These are phyloP conservation scores for Zosterops lateralis DNA, from an alignment of 2,113 vertebrate species.

Conservation along the genomic window DNA sequence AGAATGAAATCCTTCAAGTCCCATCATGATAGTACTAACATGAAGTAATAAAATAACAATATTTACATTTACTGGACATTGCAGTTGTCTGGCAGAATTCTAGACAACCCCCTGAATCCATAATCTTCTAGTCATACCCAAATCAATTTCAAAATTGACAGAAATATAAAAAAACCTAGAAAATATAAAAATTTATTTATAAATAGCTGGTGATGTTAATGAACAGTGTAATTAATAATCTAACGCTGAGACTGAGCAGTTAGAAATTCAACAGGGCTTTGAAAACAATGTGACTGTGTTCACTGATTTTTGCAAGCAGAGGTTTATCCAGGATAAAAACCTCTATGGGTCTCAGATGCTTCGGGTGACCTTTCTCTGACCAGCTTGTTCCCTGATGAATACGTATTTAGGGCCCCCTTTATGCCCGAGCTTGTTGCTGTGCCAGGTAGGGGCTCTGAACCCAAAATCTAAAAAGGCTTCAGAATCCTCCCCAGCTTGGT, in stretches of 20 bases:
- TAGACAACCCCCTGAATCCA: not conserved
- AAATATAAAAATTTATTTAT: not conserved
- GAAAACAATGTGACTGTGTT: not conserved
- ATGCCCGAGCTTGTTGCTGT: not conserved
- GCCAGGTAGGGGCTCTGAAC: not conserved
- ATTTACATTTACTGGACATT: not conserved
- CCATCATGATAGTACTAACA: not conserved
- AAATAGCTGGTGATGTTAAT: not conserved
- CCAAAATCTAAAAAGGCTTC: not conserved
- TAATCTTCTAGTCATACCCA: not conserved
- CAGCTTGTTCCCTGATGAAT: fast-evolving
- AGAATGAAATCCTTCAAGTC: not conserved
- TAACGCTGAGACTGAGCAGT: fast-evolving
- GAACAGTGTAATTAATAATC: not conserved
- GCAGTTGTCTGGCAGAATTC: not conserved
- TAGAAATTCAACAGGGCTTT: not conserved
- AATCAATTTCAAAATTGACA: not conserved
- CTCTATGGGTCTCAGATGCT: not conserved
- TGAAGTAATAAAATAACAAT: not conserved
- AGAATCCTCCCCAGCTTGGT: not conserved
- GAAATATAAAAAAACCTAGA: not conserved
- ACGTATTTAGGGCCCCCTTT: fast-evolving
- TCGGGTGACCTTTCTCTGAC: not conserved
- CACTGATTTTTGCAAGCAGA: not conserved
- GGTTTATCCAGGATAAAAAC: not conserved